Evolutionary conservation across 2,113 vertebrate species (phyloP).

Genomic region (Muntiacus muntjak): DNA sequence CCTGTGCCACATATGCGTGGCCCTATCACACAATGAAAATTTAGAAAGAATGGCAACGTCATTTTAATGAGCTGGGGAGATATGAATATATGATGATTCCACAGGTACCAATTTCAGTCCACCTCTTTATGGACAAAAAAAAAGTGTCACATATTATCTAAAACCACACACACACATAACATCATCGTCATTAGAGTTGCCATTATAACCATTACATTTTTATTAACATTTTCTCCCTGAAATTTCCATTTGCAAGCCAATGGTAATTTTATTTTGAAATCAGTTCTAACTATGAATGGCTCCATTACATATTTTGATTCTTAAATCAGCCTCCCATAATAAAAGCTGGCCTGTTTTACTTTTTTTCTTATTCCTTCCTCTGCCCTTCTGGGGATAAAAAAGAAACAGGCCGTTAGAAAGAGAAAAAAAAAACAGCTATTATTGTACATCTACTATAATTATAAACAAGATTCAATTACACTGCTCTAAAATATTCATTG

Average conservation of each 20-base stretch:
- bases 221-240: conserved; percentile 41
- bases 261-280: conserved; percentile 54
- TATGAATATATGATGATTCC: conserved; percentile 25
- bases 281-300: neutral
- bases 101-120: conserved; percentile 22
- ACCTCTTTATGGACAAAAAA: neutral
- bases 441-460: neutral
- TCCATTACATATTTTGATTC: conserved; percentile 17
- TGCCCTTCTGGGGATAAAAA: neutral
- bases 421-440: neutral
- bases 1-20: neutral
- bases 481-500: conserved; percentile 36
- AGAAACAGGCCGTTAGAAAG: neutral
- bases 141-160: neutral
- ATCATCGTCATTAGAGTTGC: neutral
- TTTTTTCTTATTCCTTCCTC: neutral
- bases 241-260: conserved; percentile 42
- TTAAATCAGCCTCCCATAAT: conserved; percentile 8
- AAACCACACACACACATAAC: neutral
- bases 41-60: conserved; percentile 30
- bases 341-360: neutral
- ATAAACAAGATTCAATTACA: conserved; percentile 38
- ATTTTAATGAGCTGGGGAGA: conserved; percentile 19
- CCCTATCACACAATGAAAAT: neutral
- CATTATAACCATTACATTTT: neutral